Base-by-base conservation (phyloP, 35 echinoderm and acorn worm species). In the Hemicentrotus pulcherrimus region DNA sequence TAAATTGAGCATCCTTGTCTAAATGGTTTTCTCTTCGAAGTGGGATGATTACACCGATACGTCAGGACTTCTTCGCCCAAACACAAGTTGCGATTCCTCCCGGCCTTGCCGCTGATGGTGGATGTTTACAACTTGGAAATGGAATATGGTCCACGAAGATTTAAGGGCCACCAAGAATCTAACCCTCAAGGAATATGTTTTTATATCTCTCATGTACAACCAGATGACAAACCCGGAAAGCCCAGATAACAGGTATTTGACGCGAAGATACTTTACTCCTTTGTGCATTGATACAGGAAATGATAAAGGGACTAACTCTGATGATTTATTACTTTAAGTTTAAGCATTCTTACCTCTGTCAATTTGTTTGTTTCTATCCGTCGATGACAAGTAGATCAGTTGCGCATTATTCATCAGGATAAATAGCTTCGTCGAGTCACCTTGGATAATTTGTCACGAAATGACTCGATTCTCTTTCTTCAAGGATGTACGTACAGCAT, bases 161-260 rank as follows among this genome's bases (percentile, higher is more conserved):
- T n/a, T 78, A 28, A 22, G 28, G 65, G 65, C 24, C 65, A 28
- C 19, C 28, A 78, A 78, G 65, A 78, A 78, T 78, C 18, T 28
- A 78, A 78, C 28, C 28, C 65, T 78, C 65, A 78, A 78, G 65
- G 65, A 78, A 78, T 78, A n/a, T 28, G 7, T 78, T 78, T 78
- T 78, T 18, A 78, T 78, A 5, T 78, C 19, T n/a, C n/a, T 22
- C 65, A 78, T n/a, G 7, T 78, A 28, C 65, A 78, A 78, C 5
- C 65, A 78, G 65, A 78, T 78, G 65, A 78, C 65, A 78, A 78
- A 78, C 65, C 65, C 22, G 65, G 65, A 78, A 78, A 78, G 50
- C 7, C 65, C 65, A 78, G 65, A 78, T 78, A 78, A 78, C 19
- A 78, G 65, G 65, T 78, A 78, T 78, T 28, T 78, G n/a, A n/a